Evolutionary conservation across 2,797 vertebrate species (phyloP), one percentile per base, ranked within the genome.

Genomic region (Danio albolineatus): DNA sequence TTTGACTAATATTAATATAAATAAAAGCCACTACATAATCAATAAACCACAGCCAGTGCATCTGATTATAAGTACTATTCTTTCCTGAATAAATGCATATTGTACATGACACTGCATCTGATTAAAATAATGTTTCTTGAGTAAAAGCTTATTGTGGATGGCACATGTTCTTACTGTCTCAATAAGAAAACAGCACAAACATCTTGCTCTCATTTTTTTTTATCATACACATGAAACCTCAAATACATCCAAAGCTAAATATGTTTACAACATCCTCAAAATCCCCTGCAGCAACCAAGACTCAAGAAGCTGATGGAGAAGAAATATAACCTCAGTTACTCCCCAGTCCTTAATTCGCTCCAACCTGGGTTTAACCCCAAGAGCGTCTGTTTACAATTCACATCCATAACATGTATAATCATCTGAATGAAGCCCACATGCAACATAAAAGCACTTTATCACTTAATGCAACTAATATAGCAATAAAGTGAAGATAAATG

Each of bases 321-420:
- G n/a, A 28, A 51, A 74, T 74, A 28, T 56, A 54, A 76, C 9
- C 5, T 59, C 51, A 38, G 49, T 46, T 13, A 13, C 51, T 46
- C 36, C n/a, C 46, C 0, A 19, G 49, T 48, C 7, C 7, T n/a
- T 51, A n/a, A 9, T 2, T 61, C 8, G 60, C 39, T 59, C 5
- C 17, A 46, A 13, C 28, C 7, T 6, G 10, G 10, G 10, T 41
- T 36, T 61, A 49, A 54, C 67, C 12, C 41, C 16, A 39, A 17
- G 41, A 39, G 10, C 57, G 36, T 12, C 12, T 48, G 28, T 49
- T 17, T 53, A 21, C 43, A 43, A 65, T 16, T 51, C 12, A 19
- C 41, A 19, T 14, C 38, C 21, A 61, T 36, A 48, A 9, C 21
- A 14, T 49, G 14, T 7, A 36, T n/a, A 9, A 51, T 65, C 6